Evolutionary conservation across 2,888 invertebrate species (phyloP), one percentile per base, ranked within the genome.

Genomic region (Alloscopus bannaensis): DNA sequence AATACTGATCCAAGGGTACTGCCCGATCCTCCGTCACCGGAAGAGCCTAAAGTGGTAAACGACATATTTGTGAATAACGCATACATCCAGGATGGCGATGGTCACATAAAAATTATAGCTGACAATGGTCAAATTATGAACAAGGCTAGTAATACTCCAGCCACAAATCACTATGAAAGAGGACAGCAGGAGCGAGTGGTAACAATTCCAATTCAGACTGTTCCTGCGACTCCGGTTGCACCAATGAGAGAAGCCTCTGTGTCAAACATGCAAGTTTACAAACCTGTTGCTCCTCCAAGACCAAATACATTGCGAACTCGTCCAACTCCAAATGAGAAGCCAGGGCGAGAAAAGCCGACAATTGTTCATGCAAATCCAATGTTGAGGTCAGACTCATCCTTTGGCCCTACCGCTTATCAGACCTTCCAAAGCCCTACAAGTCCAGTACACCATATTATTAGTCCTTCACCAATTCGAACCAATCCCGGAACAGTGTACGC

Each of bases 21-120:
- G 11, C n/a, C 65, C 3, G 18, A 45, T 4, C 24, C 52, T 4
- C 52, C 18, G 11, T 16, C 2, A 22, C 26, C 16, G 24, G 55
- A 66, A 13, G 65, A 66, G 31, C 47, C 71, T 4, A 70, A 70
- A 50, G 29, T 76, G 0, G 59, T 69, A 1, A 52, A 59, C 13
- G 70, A 78, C 24, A n/a, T 79, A n/a, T 81, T 69, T 36, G 65
- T 81, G 13, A 81, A 80, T 57, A 65, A 81, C 40, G 81, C 81
- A 6, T 81, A 79, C 45, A 75, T 81, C 31, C 81, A 81, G 29
- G 79, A 81, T 57, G 59, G 66, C 1, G 68, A 81, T 55, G 81
- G 81, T 0, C 50, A 69, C 24, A 20, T 79, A 1, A 73, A 71
- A 59, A 65, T 81, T 6, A 71, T 81, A 18, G 75, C 81, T 3